A percentile compares a stretch with the other conserved stretches of the same genome.
phyloP scores from a whole-genome alignment of 2,888 invertebrate genomes.

The Panopea generosa region DNA sequence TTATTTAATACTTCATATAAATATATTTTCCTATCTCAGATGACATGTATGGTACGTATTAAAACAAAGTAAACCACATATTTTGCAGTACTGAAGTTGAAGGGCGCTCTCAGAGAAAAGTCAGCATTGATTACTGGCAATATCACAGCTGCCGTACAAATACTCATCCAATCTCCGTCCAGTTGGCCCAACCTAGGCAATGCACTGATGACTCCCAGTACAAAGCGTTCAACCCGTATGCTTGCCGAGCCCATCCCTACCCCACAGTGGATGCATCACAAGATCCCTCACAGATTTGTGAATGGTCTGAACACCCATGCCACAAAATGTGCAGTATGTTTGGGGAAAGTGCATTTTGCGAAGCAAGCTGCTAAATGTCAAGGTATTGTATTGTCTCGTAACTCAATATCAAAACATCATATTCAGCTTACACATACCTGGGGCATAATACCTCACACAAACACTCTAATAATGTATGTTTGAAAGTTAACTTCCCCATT shows the following conservation, averaged over 20 bases:
- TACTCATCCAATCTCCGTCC: conserved; percentile 65
- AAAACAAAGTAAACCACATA: no score
- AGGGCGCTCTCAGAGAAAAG: conserved; percentile 70
- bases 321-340: conserved; percentile 88
- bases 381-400: no score
- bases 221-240: conserved; percentile 49
- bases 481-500: no score
- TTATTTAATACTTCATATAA: no score
- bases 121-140: conserved; percentile 40
- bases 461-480: no score
- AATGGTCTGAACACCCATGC: conserved; percentile 87
- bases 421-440: no score
- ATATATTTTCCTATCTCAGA: no score
- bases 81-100: conserved; percentile 73
- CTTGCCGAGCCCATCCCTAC: conserved; percentile 59
- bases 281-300: conserved; percentile 88
- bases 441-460: no score
- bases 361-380: conserved; percentile 88
- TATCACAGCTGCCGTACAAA: conserved; percentile 68
- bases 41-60: no score
- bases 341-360: conserved; percentile 88
- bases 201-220: conserved; percentile 62
- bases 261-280: conserved; percentile 87
- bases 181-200: conserved; percentile 51
- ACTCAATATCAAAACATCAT: no score